Base-by-base conservation (phyloP, 2,888 invertebrate genomes). In the Gortyna flavago region DNA sequence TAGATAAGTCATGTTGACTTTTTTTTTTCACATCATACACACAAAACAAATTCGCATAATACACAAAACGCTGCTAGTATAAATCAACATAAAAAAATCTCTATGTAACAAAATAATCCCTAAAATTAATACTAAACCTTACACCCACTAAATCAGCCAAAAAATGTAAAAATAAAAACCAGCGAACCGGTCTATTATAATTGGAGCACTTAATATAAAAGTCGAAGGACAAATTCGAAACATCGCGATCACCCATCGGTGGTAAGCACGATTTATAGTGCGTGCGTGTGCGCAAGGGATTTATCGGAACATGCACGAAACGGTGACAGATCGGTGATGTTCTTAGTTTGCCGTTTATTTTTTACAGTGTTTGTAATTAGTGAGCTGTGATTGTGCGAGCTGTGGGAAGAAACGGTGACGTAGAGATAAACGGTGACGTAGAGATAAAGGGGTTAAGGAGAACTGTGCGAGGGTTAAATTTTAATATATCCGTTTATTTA, bases 171-270 rank as follows among this genome's bases (percentile, higher is more conserved):
- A 44, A 68, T 25, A 67, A 48, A 62, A n/a, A 4, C 13, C 79
- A 81, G 77, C 4, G 44, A 79, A 86, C 88, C 85, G 77, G 86
- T 85, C 73, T 73, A 80, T 80, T 87, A 89, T 91, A 91, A 91
- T 91, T 91, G 91, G 90, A 85, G 86, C 87, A 88, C 86, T 89
- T 88, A 89, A 91, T 89, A 81, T 80, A 68, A 72, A 79, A 76
- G 78, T 87, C 85, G 83, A 84, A 84, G 90, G 91, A 92, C 92
- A 91, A 92, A 91, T 92, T 90, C 91, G 90, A 86, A 89, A 90
- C 91, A 91, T 89, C 88, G 87, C 83, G 83, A 87, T 87, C 89
- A 87, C 84, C 92, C 89, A 92, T 92, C 91, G 90, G 82, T 88
- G 85, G 87, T 87, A 83, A 83, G 89, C 87, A 85, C 79, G 88